Conservation (phyloP, 2,888 invertebrate species). For the Patella ulyssiponensis region DNA sequence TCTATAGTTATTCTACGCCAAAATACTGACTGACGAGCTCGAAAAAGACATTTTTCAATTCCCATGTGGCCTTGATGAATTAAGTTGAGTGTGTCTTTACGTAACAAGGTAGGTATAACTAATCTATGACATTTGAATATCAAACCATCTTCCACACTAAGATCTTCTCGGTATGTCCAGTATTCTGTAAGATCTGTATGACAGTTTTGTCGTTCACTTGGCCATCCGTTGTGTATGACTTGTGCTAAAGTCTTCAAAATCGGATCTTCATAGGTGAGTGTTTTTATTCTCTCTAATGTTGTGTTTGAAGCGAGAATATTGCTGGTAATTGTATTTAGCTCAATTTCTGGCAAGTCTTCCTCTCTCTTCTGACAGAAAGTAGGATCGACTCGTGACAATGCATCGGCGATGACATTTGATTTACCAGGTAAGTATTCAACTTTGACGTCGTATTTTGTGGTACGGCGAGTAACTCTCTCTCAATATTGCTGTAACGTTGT, state of each 20-base stretch:
- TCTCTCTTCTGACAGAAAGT: background rate
- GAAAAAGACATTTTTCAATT: slow-evolving; percentile 4
- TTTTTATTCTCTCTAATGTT: slow-evolving; percentile 2
- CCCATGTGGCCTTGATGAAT: slow-evolving; percentile 14
- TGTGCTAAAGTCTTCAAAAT: background rate
- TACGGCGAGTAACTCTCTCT: background rate
- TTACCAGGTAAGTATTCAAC: slow-evolving; percentile 25
- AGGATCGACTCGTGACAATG: slow-evolving; percentile 4
- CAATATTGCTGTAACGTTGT: background rate
- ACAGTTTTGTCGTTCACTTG: slow-evolving; percentile 4
- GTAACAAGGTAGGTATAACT: background rate
- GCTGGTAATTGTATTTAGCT: background rate
- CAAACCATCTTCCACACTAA: slow-evolving; percentile 18
- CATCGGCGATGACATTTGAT: slow-evolving; percentile 29
- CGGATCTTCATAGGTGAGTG: slow-evolving; percentile 16
- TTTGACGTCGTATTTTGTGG: slow-evolving; percentile 30
- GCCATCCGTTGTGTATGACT: slow-evolving; percentile 10
- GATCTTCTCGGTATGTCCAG: slow-evolving; percentile 18
- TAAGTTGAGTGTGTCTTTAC: background rate
- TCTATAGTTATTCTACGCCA: slow-evolving; percentile 10
- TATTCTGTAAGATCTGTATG: background rate
- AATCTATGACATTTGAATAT: slow-evolving; percentile 6
- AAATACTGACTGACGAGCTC: background rate
- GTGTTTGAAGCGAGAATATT: background rate
- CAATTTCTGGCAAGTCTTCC: background rate